Percentiles rank a stretch among this genome's conserved stretches.
Conservation (phyloP, 2,888 invertebrate species). For the Tenthredo distinguenda region DNA sequence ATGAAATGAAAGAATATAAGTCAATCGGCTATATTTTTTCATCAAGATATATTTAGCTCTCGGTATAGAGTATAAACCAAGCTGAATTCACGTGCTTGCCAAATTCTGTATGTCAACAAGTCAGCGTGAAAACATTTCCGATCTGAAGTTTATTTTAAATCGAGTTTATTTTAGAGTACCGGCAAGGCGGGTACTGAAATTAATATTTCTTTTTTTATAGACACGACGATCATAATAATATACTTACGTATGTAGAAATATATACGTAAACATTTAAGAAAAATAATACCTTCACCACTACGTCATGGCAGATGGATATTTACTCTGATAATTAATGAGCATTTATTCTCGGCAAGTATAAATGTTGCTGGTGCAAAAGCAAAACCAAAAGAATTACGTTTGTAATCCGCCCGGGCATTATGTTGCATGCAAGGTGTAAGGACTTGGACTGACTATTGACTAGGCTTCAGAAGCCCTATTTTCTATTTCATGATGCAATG, state of each 20-base stretch:
- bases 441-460: slow-evolving; percentile 36
- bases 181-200: background rate
- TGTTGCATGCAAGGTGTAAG: slow-evolving; percentile 6
- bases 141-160: slow-evolving; percentile 40
- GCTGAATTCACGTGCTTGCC: slow-evolving; percentile 41
- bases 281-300: slow-evolving; percentile 13
- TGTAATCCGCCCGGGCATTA: background rate
- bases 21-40: slow-evolving; percentile 45
- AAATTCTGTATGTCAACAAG: slow-evolving; percentile 44
- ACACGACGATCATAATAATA: background rate
- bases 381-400: background rate
- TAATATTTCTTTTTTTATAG: slow-evolving; percentile 23
- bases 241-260: slow-evolving; percentile 18
- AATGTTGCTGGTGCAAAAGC: background rate
- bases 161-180: slow-evolving; percentile 32
- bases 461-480: slow-evolving; percentile 67
- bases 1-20: slow-evolving; percentile 44
- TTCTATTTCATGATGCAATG: slow-evolving; percentile 59
- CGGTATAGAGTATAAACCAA: slow-evolving; percentile 40
- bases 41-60: slow-evolving; percentile 39
- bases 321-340: slow-evolving; percentile 11
- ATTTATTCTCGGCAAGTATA: background rate
- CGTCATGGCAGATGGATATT: slow-evolving; percentile 22
- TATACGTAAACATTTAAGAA: background rate
- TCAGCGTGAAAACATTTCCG: slow-evolving; percentile 46